Conservation (phyloP, 2,888 invertebrate genomes). For the Elaeidobius kamerunicus region DNA sequence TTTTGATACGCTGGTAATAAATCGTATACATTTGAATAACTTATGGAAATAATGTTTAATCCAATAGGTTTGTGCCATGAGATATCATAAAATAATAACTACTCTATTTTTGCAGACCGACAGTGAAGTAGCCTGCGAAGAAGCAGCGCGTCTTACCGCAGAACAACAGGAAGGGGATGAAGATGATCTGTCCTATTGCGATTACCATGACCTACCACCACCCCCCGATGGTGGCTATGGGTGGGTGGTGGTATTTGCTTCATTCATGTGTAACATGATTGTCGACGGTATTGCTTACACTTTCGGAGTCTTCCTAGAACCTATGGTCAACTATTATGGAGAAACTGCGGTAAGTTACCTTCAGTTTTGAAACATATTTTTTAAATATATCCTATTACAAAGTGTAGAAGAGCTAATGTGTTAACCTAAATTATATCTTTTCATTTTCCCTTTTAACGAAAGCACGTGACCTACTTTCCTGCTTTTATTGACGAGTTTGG, state of each 20-base stretch:
- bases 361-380: too few species aligned
- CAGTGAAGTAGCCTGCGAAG: conserved; percentile 83
- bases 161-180: conserved; percentile 62
- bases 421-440: too few species aligned
- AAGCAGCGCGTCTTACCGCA: conserved; percentile 73
- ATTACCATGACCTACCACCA: conserved; percentile 77
- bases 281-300: conserved; percentile 99
- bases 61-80: too few species aligned
- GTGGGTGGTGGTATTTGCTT: conserved; percentile 93
- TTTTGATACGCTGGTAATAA: too few species aligned
- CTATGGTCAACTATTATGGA: conserved; percentile 76
- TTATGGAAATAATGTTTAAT: too few species aligned
- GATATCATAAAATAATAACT: too few species aligned
- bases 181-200: conserved; percentile 55
- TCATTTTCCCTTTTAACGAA: too few species aligned
- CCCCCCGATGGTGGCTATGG: conserved; percentile 91
- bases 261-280: conserved; percentile 96
- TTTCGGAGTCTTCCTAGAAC: conserved; percentile 88
- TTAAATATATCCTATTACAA: neutral
- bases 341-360: conserved; percentile 60
- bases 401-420: neutral
- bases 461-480: too few species aligned
- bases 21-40: too few species aligned
- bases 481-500: too few species aligned
- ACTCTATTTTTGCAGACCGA: conserved; percentile 65